A percentile compares a stretch with the other conserved stretches of the same genome.
Evolutionary conservation across 2,113 vertebrate species (phyloP).

Genomic region (Lampris incognitus): DNA sequence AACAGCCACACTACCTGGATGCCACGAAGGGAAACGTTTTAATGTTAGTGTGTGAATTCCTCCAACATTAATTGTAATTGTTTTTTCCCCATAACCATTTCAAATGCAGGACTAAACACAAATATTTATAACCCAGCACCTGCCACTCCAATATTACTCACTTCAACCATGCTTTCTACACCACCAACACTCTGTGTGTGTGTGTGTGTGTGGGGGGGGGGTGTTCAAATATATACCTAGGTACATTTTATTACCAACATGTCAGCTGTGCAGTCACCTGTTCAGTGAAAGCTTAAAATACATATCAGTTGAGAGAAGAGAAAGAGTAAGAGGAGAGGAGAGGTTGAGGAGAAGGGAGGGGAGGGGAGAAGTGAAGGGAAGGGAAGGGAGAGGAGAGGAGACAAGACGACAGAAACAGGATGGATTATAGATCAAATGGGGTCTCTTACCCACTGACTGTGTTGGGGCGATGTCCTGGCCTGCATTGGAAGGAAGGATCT

Average conservation of each 20-base stretch:
- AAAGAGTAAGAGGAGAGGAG: neutral
- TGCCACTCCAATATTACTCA: neutral
- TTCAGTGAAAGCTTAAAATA: neutral
- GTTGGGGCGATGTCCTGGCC: constrained; percentile 95
- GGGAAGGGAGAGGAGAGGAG: neutral
- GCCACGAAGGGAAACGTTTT: too few species aligned
- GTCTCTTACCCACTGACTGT: constrained; percentile 89
- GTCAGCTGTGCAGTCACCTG: constrained; percentile 19
- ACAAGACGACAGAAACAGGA: neutral
- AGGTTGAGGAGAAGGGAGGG: neutral
- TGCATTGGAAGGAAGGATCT: constrained; percentile 91
- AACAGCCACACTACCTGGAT: too few species aligned
- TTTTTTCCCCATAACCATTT: constrained; percentile 38
- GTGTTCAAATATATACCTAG: neutral
- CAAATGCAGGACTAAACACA: constrained; percentile 5
- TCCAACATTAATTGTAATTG: constrained; percentile 38
- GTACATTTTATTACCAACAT: constrained; percentile 13
- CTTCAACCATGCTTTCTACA: constrained; percentile 13
- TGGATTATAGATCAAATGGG: too few species aligned
- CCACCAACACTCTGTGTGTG: constrained; percentile 7
- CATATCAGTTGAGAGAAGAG: neutral
- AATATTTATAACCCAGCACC: constrained; percentile 15
- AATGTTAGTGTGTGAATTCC: constrained; percentile 8
- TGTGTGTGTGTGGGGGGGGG: constrained; percentile 14
- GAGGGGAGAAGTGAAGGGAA: neutral